These are phyloP conservation scores for Machimus rusticus DNA, from an alignment of 2,888 invertebrate species.

Conservation along the genomic window DNA sequence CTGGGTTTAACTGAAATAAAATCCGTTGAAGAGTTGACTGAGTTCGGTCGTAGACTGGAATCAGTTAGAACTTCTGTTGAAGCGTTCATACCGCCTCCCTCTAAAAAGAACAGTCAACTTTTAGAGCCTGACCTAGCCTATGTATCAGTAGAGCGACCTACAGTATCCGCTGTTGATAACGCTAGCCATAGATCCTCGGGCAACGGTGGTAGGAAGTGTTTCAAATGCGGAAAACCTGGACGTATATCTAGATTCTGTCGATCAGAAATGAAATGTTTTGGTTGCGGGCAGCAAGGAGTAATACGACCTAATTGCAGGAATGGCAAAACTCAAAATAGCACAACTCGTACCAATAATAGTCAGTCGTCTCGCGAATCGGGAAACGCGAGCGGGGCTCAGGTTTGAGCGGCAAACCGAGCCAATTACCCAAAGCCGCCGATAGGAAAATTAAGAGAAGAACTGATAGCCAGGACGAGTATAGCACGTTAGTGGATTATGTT, in stretches of 20 bases:
- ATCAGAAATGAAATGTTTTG: neutral
- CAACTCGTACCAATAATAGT: no score
- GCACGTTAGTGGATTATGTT: neutral
- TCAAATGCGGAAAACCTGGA: neutral
- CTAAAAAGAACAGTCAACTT: neutral
- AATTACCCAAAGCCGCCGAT: no score
- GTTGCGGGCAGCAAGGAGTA: neutral
- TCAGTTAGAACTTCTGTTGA: neutral
- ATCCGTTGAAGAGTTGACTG: neutral
- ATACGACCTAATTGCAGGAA: neutral
- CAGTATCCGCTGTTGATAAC: neutral
- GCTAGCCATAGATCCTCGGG: neutral
- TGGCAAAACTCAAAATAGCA: neutral
- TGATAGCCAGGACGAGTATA: no score
- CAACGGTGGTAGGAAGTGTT: neutral
- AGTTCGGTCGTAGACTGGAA: neutral
- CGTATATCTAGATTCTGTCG: neutral
- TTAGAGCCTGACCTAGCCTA: neutral
- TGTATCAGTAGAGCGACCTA: neutral
- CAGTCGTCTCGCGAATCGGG: neutral
- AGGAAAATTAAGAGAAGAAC: no score
- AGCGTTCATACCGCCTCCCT: neutral
- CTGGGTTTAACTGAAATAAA: neutral
- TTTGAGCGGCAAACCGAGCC: no score
- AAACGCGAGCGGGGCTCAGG: neutral